These are phyloP conservation scores for Myioborus melanocephalus DNA, from an alignment of 2,797 vertebrate species.

Conservation along the genomic window DNA sequence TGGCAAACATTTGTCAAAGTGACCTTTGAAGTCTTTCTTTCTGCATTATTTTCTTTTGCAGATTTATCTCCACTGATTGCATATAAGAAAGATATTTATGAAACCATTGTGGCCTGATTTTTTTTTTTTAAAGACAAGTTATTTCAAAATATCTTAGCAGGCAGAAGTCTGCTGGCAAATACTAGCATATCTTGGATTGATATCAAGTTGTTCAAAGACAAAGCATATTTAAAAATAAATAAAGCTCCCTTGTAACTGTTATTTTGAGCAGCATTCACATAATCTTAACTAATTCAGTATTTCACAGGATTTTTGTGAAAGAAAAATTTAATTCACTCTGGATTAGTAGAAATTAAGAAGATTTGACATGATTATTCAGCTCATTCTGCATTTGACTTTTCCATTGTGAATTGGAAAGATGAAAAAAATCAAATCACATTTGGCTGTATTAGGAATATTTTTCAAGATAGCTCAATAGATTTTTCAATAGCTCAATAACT, in stretches of 20 bases:
- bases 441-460: not conserved
- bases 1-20: not conserved
- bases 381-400: not conserved
- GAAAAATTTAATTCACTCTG: not conserved
- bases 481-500: not conserved
- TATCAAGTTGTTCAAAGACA: slow-evolving; percentile 4
- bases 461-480: not conserved
- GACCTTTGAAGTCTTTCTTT: not conserved
- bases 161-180: slow-evolving; percentile 16
- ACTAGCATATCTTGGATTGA: not conserved
- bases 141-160: not conserved
- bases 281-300: not conserved
- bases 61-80: not conserved
- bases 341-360: not conserved
- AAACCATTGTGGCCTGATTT: not conserved
- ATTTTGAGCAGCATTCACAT: not conserved
- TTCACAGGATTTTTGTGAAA: not conserved
- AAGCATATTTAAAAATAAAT: not conserved
- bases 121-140: not conserved
- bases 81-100: not conserved
- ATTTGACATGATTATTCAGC: not conserved
- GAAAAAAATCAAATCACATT: not conserved
- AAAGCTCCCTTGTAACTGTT: not conserved
- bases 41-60: not conserved
- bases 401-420: not conserved